Percentiles rank a stretch among this genome's conserved stretches.
These are phyloP conservation scores for Phrixothrix hirtus DNA, from an alignment of 2,888 invertebrate genomes.

Conservation along the genomic window DNA sequence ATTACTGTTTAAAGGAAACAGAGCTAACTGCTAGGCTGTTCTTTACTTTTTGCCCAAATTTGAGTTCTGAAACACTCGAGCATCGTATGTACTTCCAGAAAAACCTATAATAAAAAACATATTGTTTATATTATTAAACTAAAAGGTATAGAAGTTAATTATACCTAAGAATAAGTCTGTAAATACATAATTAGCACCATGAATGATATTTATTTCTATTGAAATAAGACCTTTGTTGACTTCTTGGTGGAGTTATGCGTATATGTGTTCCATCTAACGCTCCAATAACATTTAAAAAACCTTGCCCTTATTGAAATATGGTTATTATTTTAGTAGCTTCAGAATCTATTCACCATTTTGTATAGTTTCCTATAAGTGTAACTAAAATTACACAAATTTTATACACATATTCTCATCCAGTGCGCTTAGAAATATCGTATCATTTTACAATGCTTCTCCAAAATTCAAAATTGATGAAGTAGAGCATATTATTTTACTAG, in stretches of 20 bases:
- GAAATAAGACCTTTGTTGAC: slow-evolving; percentile 7
- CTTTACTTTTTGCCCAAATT: slow-evolving; percentile 4
- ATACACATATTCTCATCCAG: slow-evolving; percentile 10
- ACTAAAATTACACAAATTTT: slow-evolving; percentile 8
- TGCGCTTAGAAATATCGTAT: slow-evolving; percentile 10
- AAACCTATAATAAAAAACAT: slow-evolving; percentile 3
- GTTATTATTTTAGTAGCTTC: slow-evolving; percentile 3
- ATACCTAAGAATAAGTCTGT: background rate
- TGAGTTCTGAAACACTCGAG: slow-evolving; percentile 8
- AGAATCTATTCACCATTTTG: slow-evolving; percentile 9
- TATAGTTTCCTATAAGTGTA: slow-evolving; percentile 3
- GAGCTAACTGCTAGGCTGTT: slow-evolving; percentile 1
- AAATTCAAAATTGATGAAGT: background rate
- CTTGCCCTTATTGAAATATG: slow-evolving; percentile 8
- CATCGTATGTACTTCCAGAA: slow-evolving; percentile 3
- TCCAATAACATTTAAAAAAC: slow-evolving; percentile 7
- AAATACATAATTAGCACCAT: background rate
- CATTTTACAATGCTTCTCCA: slow-evolving; percentile 3
- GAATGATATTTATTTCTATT: slow-evolving; percentile 14
- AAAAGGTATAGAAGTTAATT: no score
- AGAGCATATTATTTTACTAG: background rate
- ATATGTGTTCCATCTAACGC: slow-evolving; percentile 10
- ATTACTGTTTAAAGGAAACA: slow-evolving; percentile 4
- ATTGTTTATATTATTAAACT: no score
- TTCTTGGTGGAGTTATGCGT: slow-evolving; percentile 7